Base-by-base conservation (phyloP, 2,888 invertebrate species). In the Xestobium rufovillosum region DNA sequence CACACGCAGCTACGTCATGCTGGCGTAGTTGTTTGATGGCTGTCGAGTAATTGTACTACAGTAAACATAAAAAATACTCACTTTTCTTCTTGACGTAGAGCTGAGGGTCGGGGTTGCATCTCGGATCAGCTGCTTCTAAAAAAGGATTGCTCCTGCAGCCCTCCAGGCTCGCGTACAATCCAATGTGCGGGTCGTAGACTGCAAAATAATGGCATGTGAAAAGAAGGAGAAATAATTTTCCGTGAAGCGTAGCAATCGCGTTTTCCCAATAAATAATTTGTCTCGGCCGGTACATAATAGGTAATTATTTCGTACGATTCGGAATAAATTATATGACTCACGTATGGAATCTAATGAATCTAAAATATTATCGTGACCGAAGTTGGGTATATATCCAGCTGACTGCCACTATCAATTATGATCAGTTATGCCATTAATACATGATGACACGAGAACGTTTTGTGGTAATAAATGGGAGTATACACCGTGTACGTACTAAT, bases 31-130 rank as follows among this genome's bases (percentile, higher is more conserved):
- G 3, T 34, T 33, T 33, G 4, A 30, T 36, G 14, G 8, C 14
- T 17, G 6, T 16, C 27, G 13, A 35, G 12, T n/a, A 34, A 34
- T 25, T 31, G n/a, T 31, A 34, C 15, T 25, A 36, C n/a, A 26
- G 13, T n/a, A n/a, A n/a, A n/a, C n/a, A n/a, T n/a, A n/a, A n/a
- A n/a, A n/a, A 31, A 13, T 52, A 75, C 82, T 79, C 71, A 84
- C 84, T 81, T 78, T 85, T 85, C 72, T 84, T 85, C 51, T 80
- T 78, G 55, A 73, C 79, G 49, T 78, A 78, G 57, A 77, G 76
- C 42, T 73, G 75, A 10, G 73, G 63, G 53, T 82, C 82, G 29
- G 77, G 74, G 53, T 77, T 72, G 46, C 73, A 75, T 54, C 81
- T 71, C 48, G 80, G 80, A 51, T 82, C 82, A n/a, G 72, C 66